Evolutionary conservation across 1,140 invertebrate species (phyloP).

Genomic region (Drosophila repletoides): DNA sequence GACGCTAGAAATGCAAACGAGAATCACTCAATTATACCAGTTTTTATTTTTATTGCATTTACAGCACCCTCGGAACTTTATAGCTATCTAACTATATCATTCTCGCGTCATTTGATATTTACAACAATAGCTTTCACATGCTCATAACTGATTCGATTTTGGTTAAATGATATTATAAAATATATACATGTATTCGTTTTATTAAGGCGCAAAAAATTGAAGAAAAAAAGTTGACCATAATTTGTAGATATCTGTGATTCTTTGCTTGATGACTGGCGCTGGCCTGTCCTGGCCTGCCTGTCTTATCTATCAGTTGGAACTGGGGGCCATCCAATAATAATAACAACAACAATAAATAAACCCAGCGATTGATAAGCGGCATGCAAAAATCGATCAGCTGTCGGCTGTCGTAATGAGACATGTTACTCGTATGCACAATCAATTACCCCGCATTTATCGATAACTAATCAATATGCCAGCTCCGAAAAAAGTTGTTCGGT

Average conservation of each 20-base stretch:
- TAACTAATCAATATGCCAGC: slow-evolving; percentile 66
- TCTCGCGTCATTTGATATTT: slow-evolving; percentile 42
- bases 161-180: slow-evolving; percentile 43
- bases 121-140: slow-evolving; percentile 6
- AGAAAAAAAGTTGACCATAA: not conserved
- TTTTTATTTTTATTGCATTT: slow-evolving; percentile 71
- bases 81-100: slow-evolving; percentile 23
- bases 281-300: no score
- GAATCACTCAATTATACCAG: slow-evolving; percentile 57
- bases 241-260: slow-evolving; percentile 28
- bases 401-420: slow-evolving; percentile 58
- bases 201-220: slow-evolving; percentile 31
- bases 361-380: slow-evolving; percentile 1
- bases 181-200: slow-evolving; percentile 33
- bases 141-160: slow-evolving; percentile 27
- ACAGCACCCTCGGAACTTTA: slow-evolving; percentile 11
- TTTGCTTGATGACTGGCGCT: slow-evolving; percentile 23
- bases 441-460: slow-evolving; percentile 60
- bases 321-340: slow-evolving; percentile 6
- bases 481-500: no score
- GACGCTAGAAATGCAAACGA: slow-evolving; percentile 24
- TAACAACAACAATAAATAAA: slow-evolving; percentile 29
- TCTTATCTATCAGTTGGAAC: slow-evolving; percentile 28
- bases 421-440: slow-evolving; percentile 57
- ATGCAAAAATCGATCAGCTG: slow-evolving; percentile 78